Evolutionary conservation across 2,888 invertebrate species (phyloP).

Genomic region (Brachyptera putata): DNA sequence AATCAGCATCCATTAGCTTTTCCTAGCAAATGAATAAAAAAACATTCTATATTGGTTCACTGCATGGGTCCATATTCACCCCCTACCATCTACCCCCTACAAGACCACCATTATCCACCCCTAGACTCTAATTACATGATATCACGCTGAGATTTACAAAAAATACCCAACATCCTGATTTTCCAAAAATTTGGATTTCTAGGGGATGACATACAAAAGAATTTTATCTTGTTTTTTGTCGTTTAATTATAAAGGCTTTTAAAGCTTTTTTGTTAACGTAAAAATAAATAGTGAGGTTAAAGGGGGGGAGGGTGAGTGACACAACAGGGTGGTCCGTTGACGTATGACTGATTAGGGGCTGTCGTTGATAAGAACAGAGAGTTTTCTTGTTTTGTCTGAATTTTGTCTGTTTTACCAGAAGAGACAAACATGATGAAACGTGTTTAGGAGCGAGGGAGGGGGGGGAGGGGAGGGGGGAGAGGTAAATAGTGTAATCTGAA

Average conservation of each 20-base stretch:
- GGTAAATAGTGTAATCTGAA: constrained; percentile 16
- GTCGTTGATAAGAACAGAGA: constrained; percentile 1
- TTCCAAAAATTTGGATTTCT: background rate
- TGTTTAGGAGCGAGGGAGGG: too few species aligned
- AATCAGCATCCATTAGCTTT: constrained; percentile 15
- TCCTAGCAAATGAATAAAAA: constrained; percentile 6
- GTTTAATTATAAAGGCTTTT: constrained; percentile 9
- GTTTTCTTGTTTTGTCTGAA: constrained; percentile 4
- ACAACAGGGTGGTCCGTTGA: constrained; percentile 11
- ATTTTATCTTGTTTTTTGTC: background rate
- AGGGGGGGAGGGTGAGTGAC: background rate
- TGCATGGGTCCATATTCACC: background rate
- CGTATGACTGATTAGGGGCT: constrained; percentile 11
- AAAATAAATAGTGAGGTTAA: constrained; percentile 17
- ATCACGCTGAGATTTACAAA: constrained; percentile 4
- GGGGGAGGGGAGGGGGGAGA: too few species aligned
- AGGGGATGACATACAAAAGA: background rate
- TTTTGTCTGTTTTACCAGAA: constrained; percentile 10
- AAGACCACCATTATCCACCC: background rate
- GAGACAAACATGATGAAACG: background rate
- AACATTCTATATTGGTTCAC: background rate
- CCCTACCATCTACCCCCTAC: background rate
- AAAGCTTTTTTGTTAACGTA: constrained; percentile 14
- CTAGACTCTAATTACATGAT: constrained; percentile 9
- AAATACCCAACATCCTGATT: constrained; percentile 4